Base-by-base conservation (phyloP, 1,140 invertebrate species). In the Temnothorax longispinosus region DNA sequence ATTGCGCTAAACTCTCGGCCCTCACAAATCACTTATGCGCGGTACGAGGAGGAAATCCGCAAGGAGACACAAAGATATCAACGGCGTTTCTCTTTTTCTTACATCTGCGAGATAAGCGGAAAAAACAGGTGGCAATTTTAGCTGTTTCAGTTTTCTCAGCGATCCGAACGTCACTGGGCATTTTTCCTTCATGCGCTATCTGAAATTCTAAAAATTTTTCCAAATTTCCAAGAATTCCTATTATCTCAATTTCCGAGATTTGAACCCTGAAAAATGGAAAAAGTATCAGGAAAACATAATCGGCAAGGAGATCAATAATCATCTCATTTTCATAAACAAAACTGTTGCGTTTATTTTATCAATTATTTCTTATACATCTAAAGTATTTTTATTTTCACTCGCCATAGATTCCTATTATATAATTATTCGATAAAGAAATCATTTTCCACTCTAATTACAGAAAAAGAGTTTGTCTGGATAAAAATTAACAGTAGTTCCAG, bases 51-150 rank as follows among this genome's bases (percentile, higher is more conserved):
- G 44, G 62, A 58, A 65, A 87, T 75, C 69, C 84, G 64, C 75
- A 76, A 75, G 41, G 56, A 77, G 88, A 78, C 64, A 78, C 81
- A 21, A 0, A 65, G 62, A 21, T 47, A 58, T 32, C n/a, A 74
- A 82, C 41, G 54, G 56, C 50, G 56, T 86, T 64, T 78, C 88
- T 76, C 87, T 56, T 82, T 75, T 77, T 44, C 81, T 52, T 84
- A 86, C 82, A 89, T 38, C 65, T 76, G 84, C 88, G 88, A 89
- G 71, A 87, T 44, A 89, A 89, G 88, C 88, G 71, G n/a, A 82
- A 89, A 84, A 89, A 89, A 89, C 76, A 77, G 76, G 64, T 82
- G 88, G 76, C 71, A 41, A 81, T 89, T 69, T 69, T 87, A 89
- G 62, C 88, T 71, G 77, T 81, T 41, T 80, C 52, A 32, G 18